These are phyloP conservation scores for Dioctria linearis DNA, from an alignment of 2,888 invertebrate species.

Conservation along the genomic window DNA sequence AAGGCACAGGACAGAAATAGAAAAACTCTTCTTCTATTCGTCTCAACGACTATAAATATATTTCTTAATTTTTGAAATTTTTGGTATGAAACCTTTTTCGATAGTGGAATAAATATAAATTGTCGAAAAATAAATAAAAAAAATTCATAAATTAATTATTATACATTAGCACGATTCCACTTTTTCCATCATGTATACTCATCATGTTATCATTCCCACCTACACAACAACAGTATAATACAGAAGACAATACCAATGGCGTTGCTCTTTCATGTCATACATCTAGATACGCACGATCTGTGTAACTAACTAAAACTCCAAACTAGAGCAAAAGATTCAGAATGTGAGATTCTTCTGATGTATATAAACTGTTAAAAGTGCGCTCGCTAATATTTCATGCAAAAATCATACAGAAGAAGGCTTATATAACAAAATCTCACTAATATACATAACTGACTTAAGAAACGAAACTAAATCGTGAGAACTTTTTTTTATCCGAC, in stretches of 20 bases:
- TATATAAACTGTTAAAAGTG: too few relatives aligned
- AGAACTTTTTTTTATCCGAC: constrained; percentile 35
- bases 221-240: too few relatives aligned
- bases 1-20: constrained; percentile 41
- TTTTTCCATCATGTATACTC: too few relatives aligned
- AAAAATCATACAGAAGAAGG: neutral
- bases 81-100: neutral
- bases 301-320: neutral
- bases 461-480: constrained; percentile 27
- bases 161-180: neutral
- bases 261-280: neutral
- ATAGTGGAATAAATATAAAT: neutral
- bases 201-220: too few relatives aligned
- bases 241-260: neutral
- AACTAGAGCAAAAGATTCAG: neutral
- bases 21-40: neutral
- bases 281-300: neutral
- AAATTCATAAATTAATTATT: neutral
- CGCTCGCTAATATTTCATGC: constrained; percentile 1
- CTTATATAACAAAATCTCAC: constrained; percentile 28
- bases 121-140: constrained; percentile 15
- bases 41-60: too few relatives aligned
- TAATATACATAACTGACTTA: constrained; percentile 1
- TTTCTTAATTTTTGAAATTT: neutral
- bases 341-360: constrained; percentile 6